Conservation (phyloP, 1,140 invertebrate species). For the Plectrocnemia conspersa region DNA sequence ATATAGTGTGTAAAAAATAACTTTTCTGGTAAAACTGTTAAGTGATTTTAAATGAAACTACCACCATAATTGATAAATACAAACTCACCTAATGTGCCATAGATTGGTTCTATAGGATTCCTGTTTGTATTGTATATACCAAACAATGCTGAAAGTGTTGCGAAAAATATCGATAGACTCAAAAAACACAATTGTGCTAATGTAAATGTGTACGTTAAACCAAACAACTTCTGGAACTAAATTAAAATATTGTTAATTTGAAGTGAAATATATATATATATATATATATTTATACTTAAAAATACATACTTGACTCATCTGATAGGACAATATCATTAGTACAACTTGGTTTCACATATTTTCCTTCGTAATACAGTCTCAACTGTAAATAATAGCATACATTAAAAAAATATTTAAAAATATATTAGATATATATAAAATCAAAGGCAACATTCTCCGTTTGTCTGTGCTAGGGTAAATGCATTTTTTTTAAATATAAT, state of each 20-base stretch:
- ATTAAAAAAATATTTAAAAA: too few relatives aligned
- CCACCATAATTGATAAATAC: background rate
- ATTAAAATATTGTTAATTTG: background rate
- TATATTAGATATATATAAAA: too few relatives aligned
- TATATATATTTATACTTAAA: background rate
- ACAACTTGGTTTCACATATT: too few relatives aligned
- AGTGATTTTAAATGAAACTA: background rate
- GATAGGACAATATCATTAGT: too few relatives aligned
- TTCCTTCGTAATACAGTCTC: too few relatives aligned
- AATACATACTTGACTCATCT: too few relatives aligned
- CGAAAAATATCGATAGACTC: conserved; percentile 14
- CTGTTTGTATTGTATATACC: conserved; percentile 26
- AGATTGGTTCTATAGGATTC: conserved; percentile 26
- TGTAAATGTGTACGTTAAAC: conserved; percentile 26
- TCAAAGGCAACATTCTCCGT: too few relatives aligned
- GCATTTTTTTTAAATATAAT: too few relatives aligned
- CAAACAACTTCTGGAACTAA: conserved; percentile 12
- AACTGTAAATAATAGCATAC: too few relatives aligned
- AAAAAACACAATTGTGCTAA: conserved; percentile 24
- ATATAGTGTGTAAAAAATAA: too few relatives aligned
- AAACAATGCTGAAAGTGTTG: conserved; percentile 13
- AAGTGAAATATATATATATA: background rate
- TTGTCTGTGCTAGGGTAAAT: too few relatives aligned
- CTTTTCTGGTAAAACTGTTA: background rate
- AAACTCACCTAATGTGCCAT: conserved; percentile 25